phyloP scores from a whole-genome alignment of 2,888 invertebrate species.

The Pantelozetes paolii region DNA sequence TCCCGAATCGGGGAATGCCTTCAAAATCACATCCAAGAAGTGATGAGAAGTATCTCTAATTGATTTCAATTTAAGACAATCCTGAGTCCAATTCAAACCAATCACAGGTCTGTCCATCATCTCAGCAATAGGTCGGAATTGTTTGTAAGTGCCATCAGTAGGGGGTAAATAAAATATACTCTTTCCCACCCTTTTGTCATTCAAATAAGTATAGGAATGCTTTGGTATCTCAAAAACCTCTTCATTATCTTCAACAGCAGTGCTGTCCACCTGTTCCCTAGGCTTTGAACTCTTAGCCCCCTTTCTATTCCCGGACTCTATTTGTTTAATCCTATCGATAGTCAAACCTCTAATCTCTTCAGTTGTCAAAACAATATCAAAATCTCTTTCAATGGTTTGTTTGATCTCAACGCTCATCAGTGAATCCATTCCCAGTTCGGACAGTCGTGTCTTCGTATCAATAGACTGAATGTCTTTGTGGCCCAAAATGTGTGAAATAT shows the following conservation, averaged over 20 bases:
- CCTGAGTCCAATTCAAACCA: constrained; percentile 72
- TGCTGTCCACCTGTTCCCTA: background rate
- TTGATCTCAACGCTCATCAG: constrained; percentile 96
- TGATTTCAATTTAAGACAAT: constrained; percentile 20
- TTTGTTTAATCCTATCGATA: constrained; percentile 66
- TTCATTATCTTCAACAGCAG: background rate
- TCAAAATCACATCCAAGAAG: constrained; percentile 11
- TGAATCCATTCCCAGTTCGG: constrained; percentile 95
- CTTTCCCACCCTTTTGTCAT: constrained; percentile 49
- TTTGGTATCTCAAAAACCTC: constrained; percentile 60
- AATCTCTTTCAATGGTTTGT: constrained; percentile 71
- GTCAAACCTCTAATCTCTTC: constrained; percentile 96
- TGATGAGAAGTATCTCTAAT: constrained; percentile 14
- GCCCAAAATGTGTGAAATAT: constrained; percentile 55
- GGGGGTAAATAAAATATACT: constrained; percentile 65
- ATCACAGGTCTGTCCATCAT: constrained; percentile 70
- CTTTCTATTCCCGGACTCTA: constrained; percentile 48
- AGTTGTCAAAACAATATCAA: constrained; percentile 80
- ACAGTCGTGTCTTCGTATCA: constrained; percentile 69
- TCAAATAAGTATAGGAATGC: constrained; percentile 64
- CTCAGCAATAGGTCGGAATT: constrained; percentile 67
- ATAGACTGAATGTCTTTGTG: constrained; percentile 75
- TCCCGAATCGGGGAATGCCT: constrained; percentile 18
- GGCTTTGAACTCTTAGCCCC: background rate
- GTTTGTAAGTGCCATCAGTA: constrained; percentile 76